phyloP scores from a whole-genome alignment of 2,797 vertebrate genomes.

The Anolis apletophallus region DNA sequence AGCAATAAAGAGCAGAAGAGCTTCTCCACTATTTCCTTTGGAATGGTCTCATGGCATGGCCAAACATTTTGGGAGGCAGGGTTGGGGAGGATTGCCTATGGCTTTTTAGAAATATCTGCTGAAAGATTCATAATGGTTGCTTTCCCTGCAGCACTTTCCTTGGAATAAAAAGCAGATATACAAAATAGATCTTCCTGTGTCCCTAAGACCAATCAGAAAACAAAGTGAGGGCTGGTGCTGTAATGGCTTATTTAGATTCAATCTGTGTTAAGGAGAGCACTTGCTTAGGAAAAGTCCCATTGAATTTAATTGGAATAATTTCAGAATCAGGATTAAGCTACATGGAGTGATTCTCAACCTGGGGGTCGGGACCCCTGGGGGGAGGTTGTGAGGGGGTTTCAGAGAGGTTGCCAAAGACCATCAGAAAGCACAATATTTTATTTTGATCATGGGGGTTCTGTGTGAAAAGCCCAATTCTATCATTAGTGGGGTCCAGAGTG shows the following conservation, averaged over 20 bases:
- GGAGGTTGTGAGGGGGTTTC: too few relatives aligned
- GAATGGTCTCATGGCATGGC: not conserved
- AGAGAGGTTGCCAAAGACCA: too few relatives aligned
- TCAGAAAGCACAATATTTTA: too few relatives aligned
- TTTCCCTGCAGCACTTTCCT: not conserved
- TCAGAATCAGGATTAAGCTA: not conserved
- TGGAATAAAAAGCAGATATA: not conserved
- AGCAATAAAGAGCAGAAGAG: not conserved
- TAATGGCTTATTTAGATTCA: not conserved
- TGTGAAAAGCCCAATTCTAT: too few relatives aligned
- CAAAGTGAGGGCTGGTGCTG: not conserved
- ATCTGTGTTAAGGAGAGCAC: not conserved
- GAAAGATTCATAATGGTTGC: not conserved
- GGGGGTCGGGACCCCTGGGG: too few relatives aligned
- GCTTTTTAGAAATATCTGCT: not conserved
- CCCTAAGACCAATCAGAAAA: not conserved
- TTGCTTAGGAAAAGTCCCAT: not conserved
- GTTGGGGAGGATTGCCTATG: not conserved
- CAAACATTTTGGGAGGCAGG: not conserved
- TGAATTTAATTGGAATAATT: not conserved
- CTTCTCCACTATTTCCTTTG: not conserved
- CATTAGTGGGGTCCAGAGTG: too few relatives aligned
- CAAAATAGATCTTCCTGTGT: not conserved
- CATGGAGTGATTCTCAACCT: too few relatives aligned
- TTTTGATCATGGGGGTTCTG: too few relatives aligned